Base-by-base conservation (phyloP, 2,797 vertebrate genomes). In the Pseudomugil gertrudae region DNA sequence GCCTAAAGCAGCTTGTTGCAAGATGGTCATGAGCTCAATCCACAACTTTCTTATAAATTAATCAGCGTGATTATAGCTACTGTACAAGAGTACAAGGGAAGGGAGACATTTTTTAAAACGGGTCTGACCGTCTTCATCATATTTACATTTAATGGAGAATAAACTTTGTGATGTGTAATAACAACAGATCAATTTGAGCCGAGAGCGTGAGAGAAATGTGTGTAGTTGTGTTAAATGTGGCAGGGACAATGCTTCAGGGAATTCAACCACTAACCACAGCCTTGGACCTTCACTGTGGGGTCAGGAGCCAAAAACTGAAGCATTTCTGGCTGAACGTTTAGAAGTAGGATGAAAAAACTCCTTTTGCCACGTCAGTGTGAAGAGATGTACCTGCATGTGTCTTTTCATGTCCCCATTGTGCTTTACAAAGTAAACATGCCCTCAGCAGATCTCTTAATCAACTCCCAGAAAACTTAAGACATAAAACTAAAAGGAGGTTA, bases 231-330 rank as follows among this genome's bases (percentile, higher is more conserved):
- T 36, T 0, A 38, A 36, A 62, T n/a, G 38, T 63, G 33, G 32
- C 24, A 36, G n/a, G 23, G 51, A 52, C 11, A 51, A 51, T 15
- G 24, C 48, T 26, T 51, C 5, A 26, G 48, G 48, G 48, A 51
- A 24, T 51, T 13, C 13, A 51, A 27, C 48, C 24, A 26, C 48
- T 15, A 51, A 26, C 48, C 24, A 27, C 26, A 51, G 26, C 48
- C 48, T 15, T 51, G 48, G 48, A 51, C 26, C 48, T 24, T 51
- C 48, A 50, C 23, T 51, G 24, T 14, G 24, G 24, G 48, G 48
- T 51, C 48, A 51, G 48, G 48, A 27, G 48, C 48, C 48, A 26
- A 51, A 51, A 51, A 51, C 23, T 51, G 24, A 51, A 51, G 48
- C 17, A 43, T 43, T 43, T 51, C 48, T 26, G 48, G 48, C 48